A percentile compares a stretch with the other conserved stretches of the same genome.
Conservation (phyloP, 1,140 invertebrate species). For the Calycopis cecrops region DNA sequence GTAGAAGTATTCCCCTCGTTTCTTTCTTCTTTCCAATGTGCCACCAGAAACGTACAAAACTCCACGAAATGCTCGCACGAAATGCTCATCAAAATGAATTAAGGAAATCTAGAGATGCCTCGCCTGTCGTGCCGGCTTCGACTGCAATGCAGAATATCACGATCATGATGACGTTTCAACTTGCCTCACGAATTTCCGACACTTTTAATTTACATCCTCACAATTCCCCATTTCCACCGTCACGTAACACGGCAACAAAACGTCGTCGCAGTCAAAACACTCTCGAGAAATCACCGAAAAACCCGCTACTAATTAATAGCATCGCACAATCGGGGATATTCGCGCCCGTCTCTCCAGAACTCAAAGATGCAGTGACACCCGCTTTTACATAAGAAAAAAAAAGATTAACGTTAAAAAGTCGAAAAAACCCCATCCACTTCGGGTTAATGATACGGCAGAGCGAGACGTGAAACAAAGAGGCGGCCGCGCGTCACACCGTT, state of each 20-base stretch:
- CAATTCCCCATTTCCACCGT: no score
- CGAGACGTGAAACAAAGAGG: slow-evolving; percentile 67
- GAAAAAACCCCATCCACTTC: slow-evolving; percentile 66
- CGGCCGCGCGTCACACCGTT: slow-evolving; percentile 45
- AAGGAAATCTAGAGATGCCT: no score
- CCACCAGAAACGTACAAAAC: no score
- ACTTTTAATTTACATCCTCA: no score
- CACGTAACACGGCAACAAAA: neutral
- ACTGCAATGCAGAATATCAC: no score
- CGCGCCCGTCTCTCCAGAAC: slow-evolving; percentile 41
- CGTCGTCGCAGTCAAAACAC: slow-evolving; percentile 27
- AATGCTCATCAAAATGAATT: no score
- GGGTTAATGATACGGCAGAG: slow-evolving; percentile 73
- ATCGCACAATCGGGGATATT: slow-evolving; percentile 38
- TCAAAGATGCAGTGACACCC: slow-evolving; percentile 63
- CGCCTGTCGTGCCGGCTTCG: no score
- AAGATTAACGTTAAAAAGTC: slow-evolving; percentile 68
- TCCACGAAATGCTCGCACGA: no score
- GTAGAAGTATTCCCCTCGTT: no score
- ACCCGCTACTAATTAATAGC: slow-evolving; percentile 45
- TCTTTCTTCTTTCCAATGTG: no score
- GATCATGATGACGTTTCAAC: no score
- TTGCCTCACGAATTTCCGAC: no score
- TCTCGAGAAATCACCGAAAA: slow-evolving; percentile 27
- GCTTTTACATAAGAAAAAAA: slow-evolving; percentile 64